Base-by-base conservation (phyloP, 2,113 vertebrate genomes). In the Sceloporus tristichus region DNA sequence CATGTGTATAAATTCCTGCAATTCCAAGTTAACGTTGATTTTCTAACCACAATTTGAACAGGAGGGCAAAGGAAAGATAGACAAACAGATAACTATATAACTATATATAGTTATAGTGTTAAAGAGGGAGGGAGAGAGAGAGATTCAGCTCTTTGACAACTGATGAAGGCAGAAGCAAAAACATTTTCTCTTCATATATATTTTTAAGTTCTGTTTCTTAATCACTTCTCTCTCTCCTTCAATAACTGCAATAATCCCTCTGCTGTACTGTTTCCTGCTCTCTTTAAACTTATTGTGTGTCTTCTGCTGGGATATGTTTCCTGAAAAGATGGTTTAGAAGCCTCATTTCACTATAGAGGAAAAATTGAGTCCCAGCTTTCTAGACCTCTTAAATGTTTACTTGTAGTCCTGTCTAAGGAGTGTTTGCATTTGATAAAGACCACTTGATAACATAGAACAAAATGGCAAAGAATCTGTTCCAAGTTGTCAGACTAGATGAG, bases 341-440 rank as follows among this genome's bases (percentile, higher is more conserved):
- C 7, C 48, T 7, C 48, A 48, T 48, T 48, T 48, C 48, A 48
- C 48, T 48, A 48, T 48, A 48, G 48, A 48, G 48, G 7, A 48
- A 48, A 48, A 48, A 48, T 48, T 34, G 48, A 48, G 48, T 48
- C 48, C 48, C 48, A 48, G 25, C 21, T 81, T 81, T 66, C 79
- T n/a, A 83, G 48, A 53, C 71, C 23, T 70, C 42, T 83, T 71
- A 42, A 70, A 53, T 71, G 40, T 48, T 83, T 71, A 21, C 42
- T 53, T 21, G 42, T 9, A 29, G 66, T 21, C 9, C 18, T 23
- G 70, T 53, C 38, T 42, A 83, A 53, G 66, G 19, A 70, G n/a
- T 54, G 82, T 71, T 54, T 83, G 29, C 16, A 21, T 71, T 71
- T n/a, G 16, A n/a, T 83, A 83, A 66, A 83, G 65, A 83, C 29